These are phyloP conservation scores for Tympanoctomys barrerae DNA, from an alignment of 2,797 vertebrate genomes.

Conservation along the genomic window DNA sequence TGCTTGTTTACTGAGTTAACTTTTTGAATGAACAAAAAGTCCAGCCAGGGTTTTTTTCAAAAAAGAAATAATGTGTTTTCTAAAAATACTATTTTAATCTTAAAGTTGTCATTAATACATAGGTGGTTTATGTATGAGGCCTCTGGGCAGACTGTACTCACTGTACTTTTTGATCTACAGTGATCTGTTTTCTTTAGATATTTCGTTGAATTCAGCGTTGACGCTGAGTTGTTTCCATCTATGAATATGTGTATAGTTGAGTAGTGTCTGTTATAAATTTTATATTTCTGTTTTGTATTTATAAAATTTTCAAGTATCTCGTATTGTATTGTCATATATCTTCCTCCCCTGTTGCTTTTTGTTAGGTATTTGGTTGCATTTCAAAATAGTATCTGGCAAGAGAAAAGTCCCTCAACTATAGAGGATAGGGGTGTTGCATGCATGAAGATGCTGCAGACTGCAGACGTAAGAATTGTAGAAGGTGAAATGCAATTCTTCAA, in stretches of 20 bases:
- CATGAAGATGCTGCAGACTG: not conserved
- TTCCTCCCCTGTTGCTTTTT: not conserved
- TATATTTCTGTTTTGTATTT: not conserved
- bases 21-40: not conserved
- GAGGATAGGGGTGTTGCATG: not conserved
- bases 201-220: not conserved
- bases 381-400: not conserved
- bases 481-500: not conserved
- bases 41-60: not conserved
- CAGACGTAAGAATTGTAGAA: not conserved
- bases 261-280: not conserved
- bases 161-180: not conserved
- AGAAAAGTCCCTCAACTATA: not conserved
- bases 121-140: not conserved
- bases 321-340: not conserved
- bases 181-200: not conserved
- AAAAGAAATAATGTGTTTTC: not conserved
- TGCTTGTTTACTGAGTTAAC: not conserved
- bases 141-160: not conserved
- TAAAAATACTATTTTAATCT: slow-evolving; percentile 36
- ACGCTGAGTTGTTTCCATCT: slow-evolving; percentile 21
- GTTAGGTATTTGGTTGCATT: not conserved
- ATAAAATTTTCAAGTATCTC: not conserved
- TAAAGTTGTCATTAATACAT: not conserved
- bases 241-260: not conserved